Evolutionary conservation across 2,797 vertebrate genomes (phyloP).

Genomic region (Oreortyx pictus): DNA sequence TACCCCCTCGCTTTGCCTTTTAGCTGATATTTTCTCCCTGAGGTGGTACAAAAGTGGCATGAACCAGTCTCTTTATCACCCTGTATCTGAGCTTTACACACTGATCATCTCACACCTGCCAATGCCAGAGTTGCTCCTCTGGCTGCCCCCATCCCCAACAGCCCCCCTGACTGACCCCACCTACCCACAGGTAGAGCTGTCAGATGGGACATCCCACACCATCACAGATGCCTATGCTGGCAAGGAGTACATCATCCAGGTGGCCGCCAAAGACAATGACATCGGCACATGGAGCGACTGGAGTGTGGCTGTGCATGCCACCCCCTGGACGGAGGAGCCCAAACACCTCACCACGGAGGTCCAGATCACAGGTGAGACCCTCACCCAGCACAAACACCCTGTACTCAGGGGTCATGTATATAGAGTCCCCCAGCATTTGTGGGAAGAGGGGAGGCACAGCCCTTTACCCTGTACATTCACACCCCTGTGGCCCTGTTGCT

Average conservation of each 20-base stretch:
- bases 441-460: neutral
- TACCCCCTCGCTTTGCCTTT: neutral
- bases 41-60: neutral
- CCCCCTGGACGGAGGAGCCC: constrained; percentile 95
- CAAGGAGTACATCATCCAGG: constrained; percentile 99
- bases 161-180: neutral
- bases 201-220: constrained; percentile 91
- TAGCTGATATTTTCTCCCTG: neutral
- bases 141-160: neutral
- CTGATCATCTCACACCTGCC: fast-evolving
- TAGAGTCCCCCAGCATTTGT: fast-evolving
- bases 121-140: fast-evolving
- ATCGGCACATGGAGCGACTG: constrained; percentile 98
- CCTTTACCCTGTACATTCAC: neutral
- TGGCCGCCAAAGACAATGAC: constrained; percentile 97
- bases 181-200: constrained; percentile 89
- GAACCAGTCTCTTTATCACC: fast-evolving
- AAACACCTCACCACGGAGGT: constrained; percentile 89
- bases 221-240: constrained; percentile 95
- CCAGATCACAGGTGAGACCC: constrained; percentile 79
- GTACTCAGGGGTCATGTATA: fast-evolving
- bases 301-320: constrained; percentile 95
- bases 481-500: neutral
- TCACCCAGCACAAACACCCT: neutral
- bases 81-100: fast-evolving